Base-by-base conservation (phyloP, 2,888 invertebrate species). In the Pollenia angustigena region DNA sequence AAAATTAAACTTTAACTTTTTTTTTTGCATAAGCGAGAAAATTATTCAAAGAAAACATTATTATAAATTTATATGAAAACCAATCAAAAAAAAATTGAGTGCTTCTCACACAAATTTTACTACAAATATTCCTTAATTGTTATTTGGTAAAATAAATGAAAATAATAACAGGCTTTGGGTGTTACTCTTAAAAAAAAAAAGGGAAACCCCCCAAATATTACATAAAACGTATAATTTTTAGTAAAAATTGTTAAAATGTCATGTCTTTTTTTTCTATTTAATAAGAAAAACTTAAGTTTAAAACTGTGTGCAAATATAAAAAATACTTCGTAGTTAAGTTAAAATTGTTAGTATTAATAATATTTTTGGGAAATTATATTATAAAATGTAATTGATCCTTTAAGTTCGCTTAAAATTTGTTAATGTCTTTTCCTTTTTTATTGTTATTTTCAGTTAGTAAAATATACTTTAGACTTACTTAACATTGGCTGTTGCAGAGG, bases 401-500 rank as follows among this genome's bases (percentile, higher is more conserved):
- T 66, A 72, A 81, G 75, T 87, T 86, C 71, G 69, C 40, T 79
- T 64, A 58, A 62, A 58, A 66, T 64, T 81, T 81, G 48, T 58
- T 44, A 79, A 48, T 50, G 18, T 74, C 14, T 46, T 75, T 44
- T 69, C n/a, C 23, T 23, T 40, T 23, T 48, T 66, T n/a, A n/a
- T n/a, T 68, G n/a, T 64, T 74, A 16, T 62, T 14, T 62, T 66
- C 23, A 48, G 14, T 18, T 50, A 6, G 18, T 58, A 48, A 69
- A 81, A 78, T 40, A 42, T 75, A 18, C 40, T 32, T 66, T 76
- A 71, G 52, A 81, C 87, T 88, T 88, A 88, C 87, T 88, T 88
- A 69, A 71, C 14, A 81, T 89, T 85, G 54, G 74, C 83, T 79
- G 82, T 87, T 54, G 84, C 66, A 52, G 86, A 69, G 40, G 93